Base-by-base conservation (phyloP, 2,888 invertebrate species). In the Coelinius sp. region DNA sequence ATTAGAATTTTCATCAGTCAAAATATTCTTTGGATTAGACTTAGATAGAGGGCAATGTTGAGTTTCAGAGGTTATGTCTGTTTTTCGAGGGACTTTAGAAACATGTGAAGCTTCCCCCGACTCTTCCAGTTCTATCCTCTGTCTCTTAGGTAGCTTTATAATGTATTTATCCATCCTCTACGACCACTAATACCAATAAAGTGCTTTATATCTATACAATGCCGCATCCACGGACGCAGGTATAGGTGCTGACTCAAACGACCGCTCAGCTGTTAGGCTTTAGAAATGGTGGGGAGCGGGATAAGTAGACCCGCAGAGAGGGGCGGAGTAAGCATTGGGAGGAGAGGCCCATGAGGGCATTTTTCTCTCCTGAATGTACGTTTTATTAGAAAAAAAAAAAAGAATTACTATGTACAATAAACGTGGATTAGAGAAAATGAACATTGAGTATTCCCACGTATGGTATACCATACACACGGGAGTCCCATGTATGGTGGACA, bases 51-150 rank as follows among this genome's bases (percentile, higher is more conserved):
- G n/a, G 7, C 4, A 2, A 46, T 14, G 2, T 46, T 14, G 44
- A 17, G 1, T 46, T 14, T 14, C 44, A n/a, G 44, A 14, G 44
- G 44, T 46, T 46, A 46, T 46, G 44, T 46, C 44, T 46, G 14
- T 14, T 46, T 17, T 46, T 14, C 2, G 17, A n/a, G 44, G 14
- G 44, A 46, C 44, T 46, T 46, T 46, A 17, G 44, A 46, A 46
- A 17, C 14, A 46, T 46, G 3, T 46, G 44, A n/a, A 4, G n/a
- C 17, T 46, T 46, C 44, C 44, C 44, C 44, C n/a, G 44, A 46
- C 44, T 46, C n/a, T n/a, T 46, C 44, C 7, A 46, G 44, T n/a
- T 46, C 44, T 46, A 46, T 46, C 44, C 44, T 46, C 44, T 46
- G 44, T 46, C 44, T 46, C n/a, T 46, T 46, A 46, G 3, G 1